Evolutionary conservation across 2,888 invertebrate species (phyloP).

Genomic region (Drosophila recens): DNA sequence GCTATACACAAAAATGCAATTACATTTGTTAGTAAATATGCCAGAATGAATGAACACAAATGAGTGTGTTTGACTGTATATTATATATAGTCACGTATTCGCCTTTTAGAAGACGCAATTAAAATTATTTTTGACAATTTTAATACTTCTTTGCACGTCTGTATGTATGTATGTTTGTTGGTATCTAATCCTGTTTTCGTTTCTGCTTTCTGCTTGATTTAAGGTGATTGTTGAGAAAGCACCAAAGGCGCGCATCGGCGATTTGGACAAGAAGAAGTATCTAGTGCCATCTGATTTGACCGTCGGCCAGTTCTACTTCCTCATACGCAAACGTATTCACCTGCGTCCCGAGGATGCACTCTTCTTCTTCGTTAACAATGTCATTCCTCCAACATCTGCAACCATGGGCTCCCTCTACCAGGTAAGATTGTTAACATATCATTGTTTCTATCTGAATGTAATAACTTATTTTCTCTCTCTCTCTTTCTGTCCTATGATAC

Average conservation of each 20-base stretch:
- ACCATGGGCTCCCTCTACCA: constrained; percentile 98
- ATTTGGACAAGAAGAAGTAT: constrained; percentile 98
- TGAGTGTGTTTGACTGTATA: constrained; percentile 13
- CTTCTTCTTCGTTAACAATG: constrained; percentile 99
- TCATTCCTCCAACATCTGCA: constrained; percentile 97
- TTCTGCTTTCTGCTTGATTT: constrained; percentile 6
- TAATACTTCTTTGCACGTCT: neutral
- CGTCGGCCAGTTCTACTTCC: constrained; percentile 98
- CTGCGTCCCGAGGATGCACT: constrained; percentile 97
- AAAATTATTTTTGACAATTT: constrained; percentile 8
- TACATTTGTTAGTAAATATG: constrained; percentile 27
- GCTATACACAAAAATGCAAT: constrained; percentile 44
- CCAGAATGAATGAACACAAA: constrained; percentile 18
- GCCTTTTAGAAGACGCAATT: constrained; percentile 39
- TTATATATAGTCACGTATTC: constrained; percentile 43
- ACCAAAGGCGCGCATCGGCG: constrained; percentile 96
- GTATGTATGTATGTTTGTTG: neutral
- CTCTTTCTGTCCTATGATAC: constrained; percentile 49
- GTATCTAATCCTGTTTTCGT: constrained; percentile 1
- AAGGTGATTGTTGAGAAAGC: constrained; percentile 98
- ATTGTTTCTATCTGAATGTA: neutral
- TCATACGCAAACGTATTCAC: constrained; percentile 97
- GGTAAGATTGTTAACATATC: constrained; percentile 85
- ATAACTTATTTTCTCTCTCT: neutral
- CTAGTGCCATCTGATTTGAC: constrained; percentile 98